Evolutionary conservation across 2,113 vertebrate species (phyloP), one percentile per base, ranked within the genome.

Genomic region (Oryzias melastigma): DNA sequence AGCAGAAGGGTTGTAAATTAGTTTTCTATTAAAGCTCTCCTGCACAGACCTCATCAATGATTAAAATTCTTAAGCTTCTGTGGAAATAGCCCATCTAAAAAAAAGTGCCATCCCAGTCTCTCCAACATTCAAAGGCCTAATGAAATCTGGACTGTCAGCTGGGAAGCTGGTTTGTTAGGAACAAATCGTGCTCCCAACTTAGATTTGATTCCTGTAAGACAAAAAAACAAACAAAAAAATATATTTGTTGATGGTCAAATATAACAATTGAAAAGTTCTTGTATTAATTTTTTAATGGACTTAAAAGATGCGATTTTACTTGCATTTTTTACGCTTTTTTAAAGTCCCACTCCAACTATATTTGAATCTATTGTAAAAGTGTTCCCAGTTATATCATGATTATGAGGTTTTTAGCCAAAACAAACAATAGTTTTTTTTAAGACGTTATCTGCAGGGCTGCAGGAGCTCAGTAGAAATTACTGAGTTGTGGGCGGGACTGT

Each of bases 1-100:
- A 74, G 72, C 78, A 77, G 66, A 65, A 63, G 71, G 84, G 67
- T 64, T 77, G 72, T 77, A 77, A 87, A 87, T 85, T 67, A 83
- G 82, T 79, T 85, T 83, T 77, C 80, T 85, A 83, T 87, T 85
- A 79, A 83, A 81, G 73, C 71, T 73, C 75, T 81, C 72, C 73
- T 73, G 77, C 70, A 50, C 70, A 58, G 69, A 61, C 80, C 77
- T 85, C 85, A 83, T 85, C 82, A 87, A 85, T 87, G 73, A 85
- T 83, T 87, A 68, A 83, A 71, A 77, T 69, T 68, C 64, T 69
- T 83, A 76, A 78, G 77, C 79, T 76, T 73, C 69, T 76, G 78
- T 80, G 77, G 81, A 86, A 86, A 80, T 81, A 68, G 81, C 67
- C 82, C 71, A 40, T 82, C 77, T 76, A 59, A 80, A 73, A 67